phyloP scores from a whole-genome alignment of 2,888 invertebrate species.

The Parascotia fuliginaria region DNA sequence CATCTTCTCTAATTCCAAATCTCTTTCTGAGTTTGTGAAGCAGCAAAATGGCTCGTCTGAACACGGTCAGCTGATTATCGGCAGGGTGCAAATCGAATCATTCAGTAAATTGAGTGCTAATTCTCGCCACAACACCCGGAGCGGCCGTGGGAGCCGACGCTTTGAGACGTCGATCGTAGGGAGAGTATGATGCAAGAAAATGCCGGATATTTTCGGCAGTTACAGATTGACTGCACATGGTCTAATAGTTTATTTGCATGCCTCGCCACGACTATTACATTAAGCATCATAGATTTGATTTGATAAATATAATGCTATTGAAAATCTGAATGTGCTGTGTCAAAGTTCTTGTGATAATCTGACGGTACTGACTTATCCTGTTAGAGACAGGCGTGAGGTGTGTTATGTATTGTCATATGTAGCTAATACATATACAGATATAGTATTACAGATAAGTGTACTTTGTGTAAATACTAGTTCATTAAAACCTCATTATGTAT shows the following conservation, averaged over 20 bases:
- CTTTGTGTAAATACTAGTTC: conserved; percentile 18
- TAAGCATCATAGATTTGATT: too few species aligned
- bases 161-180: conserved; percentile 43
- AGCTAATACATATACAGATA: background rate
- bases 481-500: conserved; percentile 19
- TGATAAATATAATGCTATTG: too few species aligned
- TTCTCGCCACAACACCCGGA: conserved; percentile 63
- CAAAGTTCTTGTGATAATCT: too few species aligned
- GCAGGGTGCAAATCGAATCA: conserved; percentile 77
- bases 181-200: conserved; percentile 29
- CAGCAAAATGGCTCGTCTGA: conserved; percentile 1
- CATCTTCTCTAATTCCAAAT: background rate
- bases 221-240: too few species aligned
- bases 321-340: too few species aligned
- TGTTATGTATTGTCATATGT: background rate
- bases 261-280: too few species aligned
- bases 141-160: conserved; percentile 71
- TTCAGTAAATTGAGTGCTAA: conserved; percentile 78
- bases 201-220: background rate
- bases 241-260: too few species aligned
- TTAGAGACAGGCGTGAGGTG: too few species aligned
- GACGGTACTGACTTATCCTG: too few species aligned
- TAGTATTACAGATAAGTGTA: background rate
- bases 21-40: background rate
- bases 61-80: conserved; percentile 48